These are phyloP conservation scores for Microcebus murinus DNA, from an alignment of 2,113 vertebrate genomes.

Conservation along the genomic window DNA sequence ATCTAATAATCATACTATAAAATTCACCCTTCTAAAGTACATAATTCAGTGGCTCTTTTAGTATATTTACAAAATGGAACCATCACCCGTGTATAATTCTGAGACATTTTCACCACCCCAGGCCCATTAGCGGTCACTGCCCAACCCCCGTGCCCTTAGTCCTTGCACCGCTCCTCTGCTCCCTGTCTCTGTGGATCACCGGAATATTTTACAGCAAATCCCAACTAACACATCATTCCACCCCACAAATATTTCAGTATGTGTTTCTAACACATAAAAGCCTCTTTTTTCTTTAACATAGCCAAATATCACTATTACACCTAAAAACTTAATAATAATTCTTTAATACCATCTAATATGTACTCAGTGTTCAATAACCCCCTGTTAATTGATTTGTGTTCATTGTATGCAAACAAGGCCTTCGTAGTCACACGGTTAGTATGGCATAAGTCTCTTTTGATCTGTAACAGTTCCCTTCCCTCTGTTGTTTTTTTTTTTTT, in stretches of 20 bases:
- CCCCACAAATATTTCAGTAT: neutral
- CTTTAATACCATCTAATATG: neutral
- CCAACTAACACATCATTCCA: neutral
- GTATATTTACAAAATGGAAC: neutral
- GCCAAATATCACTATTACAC: neutral
- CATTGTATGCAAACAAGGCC: neutral
- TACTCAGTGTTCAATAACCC: neutral
- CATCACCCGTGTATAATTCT: neutral
- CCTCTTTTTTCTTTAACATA: neutral
- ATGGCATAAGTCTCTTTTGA: neutral
- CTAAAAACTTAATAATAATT: neutral
- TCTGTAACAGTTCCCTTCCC: neutral
- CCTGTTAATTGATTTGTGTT: neutral
- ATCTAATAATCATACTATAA: neutral
- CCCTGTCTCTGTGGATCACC: neutral
- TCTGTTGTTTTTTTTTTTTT: neutral
- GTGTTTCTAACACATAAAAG: slow-evolving; percentile 9
- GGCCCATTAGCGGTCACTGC: neutral
- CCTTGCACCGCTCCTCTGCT: neutral
- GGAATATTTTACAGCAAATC: neutral
- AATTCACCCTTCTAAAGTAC: neutral
- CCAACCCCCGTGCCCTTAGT: rapidly evolving
- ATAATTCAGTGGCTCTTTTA: neutral
- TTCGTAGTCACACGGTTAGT: neutral
- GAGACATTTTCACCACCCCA: neutral